Conservation (phyloP, 2,888 invertebrate genomes). For the Thelaira solivaga region DNA sequence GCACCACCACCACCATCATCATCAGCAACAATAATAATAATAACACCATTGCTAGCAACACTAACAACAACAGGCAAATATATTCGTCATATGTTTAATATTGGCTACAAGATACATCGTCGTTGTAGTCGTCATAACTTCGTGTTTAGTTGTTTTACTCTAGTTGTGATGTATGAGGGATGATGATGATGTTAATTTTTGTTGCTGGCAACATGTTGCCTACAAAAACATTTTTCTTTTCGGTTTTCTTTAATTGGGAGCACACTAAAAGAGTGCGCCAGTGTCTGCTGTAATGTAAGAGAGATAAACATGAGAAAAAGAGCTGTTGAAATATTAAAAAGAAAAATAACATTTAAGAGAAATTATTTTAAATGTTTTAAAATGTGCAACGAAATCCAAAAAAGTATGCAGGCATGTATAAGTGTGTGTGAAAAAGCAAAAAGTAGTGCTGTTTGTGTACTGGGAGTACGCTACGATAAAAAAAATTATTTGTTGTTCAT, state of each 20-base stretch:
- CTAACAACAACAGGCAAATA: not conserved
- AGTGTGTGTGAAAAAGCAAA: too few species aligned
- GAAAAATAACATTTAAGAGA: not conserved
- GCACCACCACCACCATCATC: not conserved
- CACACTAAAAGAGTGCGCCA: not conserved
- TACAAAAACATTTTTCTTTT: not conserved
- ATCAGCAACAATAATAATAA: constrained; percentile 3
- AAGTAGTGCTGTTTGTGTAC: too few species aligned
- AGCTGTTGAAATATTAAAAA: not conserved
- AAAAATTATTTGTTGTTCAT: too few species aligned
- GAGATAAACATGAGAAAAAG: not conserved
- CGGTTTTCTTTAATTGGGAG: too few species aligned
- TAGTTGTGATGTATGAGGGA: constrained; percentile 11
- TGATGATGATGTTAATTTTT: constrained; percentile 9
- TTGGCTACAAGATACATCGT: constrained; percentile 26
- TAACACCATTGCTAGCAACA: constrained; percentile 6
- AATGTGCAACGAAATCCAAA: too few species aligned
- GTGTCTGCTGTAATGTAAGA: not conserved
- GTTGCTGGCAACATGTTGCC: constrained; percentile 36
- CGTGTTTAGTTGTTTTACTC: constrained; percentile 19
- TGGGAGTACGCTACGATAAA: too few species aligned
- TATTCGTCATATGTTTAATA: constrained; percentile 39
- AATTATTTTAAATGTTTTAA: not conserved
- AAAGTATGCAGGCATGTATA: too few species aligned
- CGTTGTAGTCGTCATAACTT: constrained; percentile 50